A percentile compares a stretch with the other conserved stretches of the same genome.
Evolutionary conservation across 1,140 invertebrate species (phyloP).

Genomic region (Venturia canescens): DNA sequence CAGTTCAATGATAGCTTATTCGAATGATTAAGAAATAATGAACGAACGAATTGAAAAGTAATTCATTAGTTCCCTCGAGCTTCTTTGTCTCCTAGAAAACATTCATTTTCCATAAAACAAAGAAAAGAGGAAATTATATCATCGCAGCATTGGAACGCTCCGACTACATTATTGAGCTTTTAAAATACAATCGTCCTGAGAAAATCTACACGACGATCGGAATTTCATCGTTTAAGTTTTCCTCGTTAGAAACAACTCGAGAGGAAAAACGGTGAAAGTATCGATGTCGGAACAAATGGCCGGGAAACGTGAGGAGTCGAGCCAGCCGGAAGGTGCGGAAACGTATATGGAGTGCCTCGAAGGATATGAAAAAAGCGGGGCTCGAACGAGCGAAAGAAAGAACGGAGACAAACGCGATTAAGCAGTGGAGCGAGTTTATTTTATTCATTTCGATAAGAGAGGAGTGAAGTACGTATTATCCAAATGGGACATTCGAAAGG

Average conservation of each 20-base stretch:
- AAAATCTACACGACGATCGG: not conserved
- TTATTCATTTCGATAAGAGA: constrained; percentile 34
- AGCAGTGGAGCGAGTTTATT: constrained; percentile 25
- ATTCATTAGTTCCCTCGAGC: no score
- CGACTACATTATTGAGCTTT: not conserved
- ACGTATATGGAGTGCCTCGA: no score
- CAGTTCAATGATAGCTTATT: no score
- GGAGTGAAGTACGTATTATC: not conserved
- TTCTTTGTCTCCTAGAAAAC: no score
- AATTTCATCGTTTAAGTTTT: not conserved
- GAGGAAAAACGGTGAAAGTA: no score
- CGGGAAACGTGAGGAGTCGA: not conserved
- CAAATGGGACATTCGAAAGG: not conserved
- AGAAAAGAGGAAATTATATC: no score
- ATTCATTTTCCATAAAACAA: no score
- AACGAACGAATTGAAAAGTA: no score
- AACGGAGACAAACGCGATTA: not conserved
- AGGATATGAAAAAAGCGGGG: not conserved
- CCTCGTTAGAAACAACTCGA: not conserved
- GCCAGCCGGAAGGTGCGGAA: no score
- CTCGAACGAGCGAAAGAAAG: not conserved
- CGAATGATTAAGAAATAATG: no score
- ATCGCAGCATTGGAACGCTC: no score
- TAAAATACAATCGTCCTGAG: not conserved
- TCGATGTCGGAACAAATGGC: not conserved